Evolutionary conservation across 2,888 invertebrate species (phyloP).

Genomic region (Tetragnatha montana): DNA sequence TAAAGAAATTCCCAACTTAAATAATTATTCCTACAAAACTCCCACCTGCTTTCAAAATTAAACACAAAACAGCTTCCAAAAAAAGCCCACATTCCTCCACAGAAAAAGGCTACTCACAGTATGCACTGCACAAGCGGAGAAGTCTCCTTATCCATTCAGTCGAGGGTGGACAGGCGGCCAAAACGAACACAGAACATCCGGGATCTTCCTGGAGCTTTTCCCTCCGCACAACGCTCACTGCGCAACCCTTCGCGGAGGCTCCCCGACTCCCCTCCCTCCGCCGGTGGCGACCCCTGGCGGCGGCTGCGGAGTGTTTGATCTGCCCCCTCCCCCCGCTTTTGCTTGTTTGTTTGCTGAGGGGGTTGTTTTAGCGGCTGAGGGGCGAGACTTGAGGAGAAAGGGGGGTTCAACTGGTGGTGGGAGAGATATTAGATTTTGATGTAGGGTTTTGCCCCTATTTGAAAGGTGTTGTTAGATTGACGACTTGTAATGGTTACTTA

Average conservation of each 20-base stretch:
- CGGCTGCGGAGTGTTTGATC: constrained; percentile 29
- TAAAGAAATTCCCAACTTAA: background rate
- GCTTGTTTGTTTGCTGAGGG: constrained; percentile 37
- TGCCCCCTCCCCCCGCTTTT: constrained; percentile 11
- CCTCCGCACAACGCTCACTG: constrained; percentile 67
- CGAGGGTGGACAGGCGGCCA: constrained; percentile 37
- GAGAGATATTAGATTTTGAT: background rate
- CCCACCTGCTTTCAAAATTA: too few species aligned
- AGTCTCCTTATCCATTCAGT: constrained; percentile 48
- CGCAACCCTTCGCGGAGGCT: constrained; percentile 45
- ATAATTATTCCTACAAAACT: too few species aligned
- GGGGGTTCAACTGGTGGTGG: background rate
- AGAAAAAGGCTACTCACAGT: constrained; percentile 43
- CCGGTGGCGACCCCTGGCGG: constrained; percentile 41
- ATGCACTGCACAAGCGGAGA: constrained; percentile 22
- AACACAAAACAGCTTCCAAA: constrained; percentile 2
- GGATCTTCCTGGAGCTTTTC: constrained; percentile 52
- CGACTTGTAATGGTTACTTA: too few species aligned
- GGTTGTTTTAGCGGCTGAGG: constrained; percentile 40
- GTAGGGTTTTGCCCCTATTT: too few species aligned
- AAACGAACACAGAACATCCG: constrained; percentile 57
- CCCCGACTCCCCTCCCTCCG: constrained; percentile 30
- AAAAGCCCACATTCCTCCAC: background rate
- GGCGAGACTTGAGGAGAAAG: background rate
- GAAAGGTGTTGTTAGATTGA: too few species aligned